These are phyloP conservation scores for Steinernema khuongi DNA, from an alignment of 1,140 invertebrate species.

Conservation along the genomic window DNA sequence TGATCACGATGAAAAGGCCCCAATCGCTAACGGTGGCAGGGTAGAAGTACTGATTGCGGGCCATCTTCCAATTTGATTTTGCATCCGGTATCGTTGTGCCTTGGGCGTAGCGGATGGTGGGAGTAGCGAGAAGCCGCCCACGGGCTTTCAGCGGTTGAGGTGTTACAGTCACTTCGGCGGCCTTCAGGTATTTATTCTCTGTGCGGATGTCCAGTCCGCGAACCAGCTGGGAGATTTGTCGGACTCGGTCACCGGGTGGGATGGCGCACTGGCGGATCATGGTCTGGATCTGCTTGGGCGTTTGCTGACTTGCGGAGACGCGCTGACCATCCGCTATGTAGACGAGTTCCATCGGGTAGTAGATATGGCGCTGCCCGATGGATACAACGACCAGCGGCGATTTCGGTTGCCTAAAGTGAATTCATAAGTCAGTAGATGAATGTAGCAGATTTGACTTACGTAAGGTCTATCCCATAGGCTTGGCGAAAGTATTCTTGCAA, in stretches of 20 bases:
- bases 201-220: not conserved
- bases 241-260: not conserved
- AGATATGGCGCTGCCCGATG: not conserved
- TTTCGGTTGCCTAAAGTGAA: not conserved
- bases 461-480: conserved; percentile 18
- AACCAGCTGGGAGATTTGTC: conserved; percentile 4
- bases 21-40: not conserved
- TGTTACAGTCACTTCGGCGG: conserved; percentile 2
- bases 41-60: conserved; percentile 12
- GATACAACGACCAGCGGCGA: conserved; percentile 14
- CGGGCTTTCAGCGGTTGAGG: not conserved
- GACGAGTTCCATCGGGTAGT: conserved; percentile 25
- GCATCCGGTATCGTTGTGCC: not conserved
- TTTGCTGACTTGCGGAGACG: conserved; percentile 16
- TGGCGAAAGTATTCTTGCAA: conserved; percentile 25
- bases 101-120: not conserved
- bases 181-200: not conserved
- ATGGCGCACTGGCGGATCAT: conserved; percentile 17
- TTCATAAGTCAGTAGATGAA: not conserved
- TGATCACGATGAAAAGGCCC: too few relatives aligned
- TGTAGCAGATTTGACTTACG: not conserved
- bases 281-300: conserved; percentile 24
- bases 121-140: conserved; percentile 17
- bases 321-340: conserved; percentile 25
- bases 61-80: not conserved